These are phyloP conservation scores for Zaprionus vittiger DNA, from an alignment of 1,140 invertebrate species.

Conservation along the genomic window DNA sequence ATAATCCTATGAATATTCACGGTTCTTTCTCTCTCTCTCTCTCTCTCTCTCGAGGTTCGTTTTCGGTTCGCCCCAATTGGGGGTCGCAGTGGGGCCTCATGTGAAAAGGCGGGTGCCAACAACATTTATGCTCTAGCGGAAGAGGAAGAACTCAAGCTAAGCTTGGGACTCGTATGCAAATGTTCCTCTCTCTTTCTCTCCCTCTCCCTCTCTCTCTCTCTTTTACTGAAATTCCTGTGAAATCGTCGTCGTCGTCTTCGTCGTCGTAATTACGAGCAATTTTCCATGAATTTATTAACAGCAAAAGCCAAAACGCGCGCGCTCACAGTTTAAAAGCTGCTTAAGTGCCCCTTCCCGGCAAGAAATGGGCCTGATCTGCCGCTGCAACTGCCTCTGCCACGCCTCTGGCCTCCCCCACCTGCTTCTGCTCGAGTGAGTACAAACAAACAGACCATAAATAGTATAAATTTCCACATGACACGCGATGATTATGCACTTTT, in stretches of 20 bases:
- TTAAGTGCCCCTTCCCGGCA: conserved; percentile 57
- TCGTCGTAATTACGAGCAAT: conserved; percentile 75
- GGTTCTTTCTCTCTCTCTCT: conserved; percentile 14
- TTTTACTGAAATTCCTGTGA: conserved; percentile 73
- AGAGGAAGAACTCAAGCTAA: background rate
- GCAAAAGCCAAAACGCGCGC: conserved; percentile 41
- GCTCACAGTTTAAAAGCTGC: conserved; percentile 50
- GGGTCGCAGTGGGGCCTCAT: conserved; percentile 29
- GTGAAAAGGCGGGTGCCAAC: conserved; percentile 33
- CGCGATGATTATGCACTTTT: conserved; percentile 81
- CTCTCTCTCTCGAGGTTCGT: too few relatives aligned
- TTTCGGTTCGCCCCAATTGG: conserved; percentile 50
- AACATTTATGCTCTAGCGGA: conserved; percentile 51
- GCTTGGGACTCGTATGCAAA: conserved; percentile 4
- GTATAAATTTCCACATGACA: conserved; percentile 83
- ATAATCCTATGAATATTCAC: conserved; percentile 77
- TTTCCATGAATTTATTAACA: conserved; percentile 80
- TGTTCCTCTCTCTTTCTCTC: background rate
- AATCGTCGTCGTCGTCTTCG: conserved; percentile 69
- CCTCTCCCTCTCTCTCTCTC: background rate
- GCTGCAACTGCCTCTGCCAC: conserved; percentile 12
- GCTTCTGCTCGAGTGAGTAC: conserved; percentile 49
- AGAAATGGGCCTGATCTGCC: conserved; percentile 18
- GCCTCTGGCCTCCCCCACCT: conserved; percentile 9
- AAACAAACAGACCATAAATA: conserved; percentile 83